These are phyloP conservation scores for Neodon shergylaensis DNA, from an alignment of 2,113 vertebrate genomes.

Conservation along the genomic window DNA sequence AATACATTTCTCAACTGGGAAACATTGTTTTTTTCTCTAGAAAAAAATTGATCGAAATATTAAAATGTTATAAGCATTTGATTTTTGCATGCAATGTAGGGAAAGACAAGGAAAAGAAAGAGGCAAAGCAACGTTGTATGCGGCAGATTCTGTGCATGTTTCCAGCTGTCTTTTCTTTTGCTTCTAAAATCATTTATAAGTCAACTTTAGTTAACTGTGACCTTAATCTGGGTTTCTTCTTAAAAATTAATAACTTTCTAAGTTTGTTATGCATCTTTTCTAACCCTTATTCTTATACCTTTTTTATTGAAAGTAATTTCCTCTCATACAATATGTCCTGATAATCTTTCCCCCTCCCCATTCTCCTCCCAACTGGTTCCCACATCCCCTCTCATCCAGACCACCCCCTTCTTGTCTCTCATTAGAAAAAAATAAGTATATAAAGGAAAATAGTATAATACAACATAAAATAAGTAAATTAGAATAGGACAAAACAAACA, in stretches of 20 bases:
- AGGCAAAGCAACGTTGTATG: no score
- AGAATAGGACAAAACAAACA: neutral
- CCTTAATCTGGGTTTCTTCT: neutral
- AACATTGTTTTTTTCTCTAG: neutral
- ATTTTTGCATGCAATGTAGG: neutral
- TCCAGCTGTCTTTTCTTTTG: neutral
- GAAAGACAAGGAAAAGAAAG: neutral
- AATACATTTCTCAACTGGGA: neutral
- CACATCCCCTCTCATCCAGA: neutral
- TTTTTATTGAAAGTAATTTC: neutral
- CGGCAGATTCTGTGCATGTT: no score
- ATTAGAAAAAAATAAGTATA: neutral
- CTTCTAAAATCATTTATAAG: neutral
- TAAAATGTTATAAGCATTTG: neutral
- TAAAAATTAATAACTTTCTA: neutral
- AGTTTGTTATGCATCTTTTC: no score
- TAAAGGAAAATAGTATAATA: neutral
- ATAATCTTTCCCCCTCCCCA: neutral
- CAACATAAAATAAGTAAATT: neutral
- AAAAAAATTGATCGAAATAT: neutral
- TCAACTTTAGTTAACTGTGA: neutral
- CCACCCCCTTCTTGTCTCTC: neutral
- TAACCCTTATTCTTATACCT: neutral
- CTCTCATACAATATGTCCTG: neutral
- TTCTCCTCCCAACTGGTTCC: neutral